A percentile compares a stretch with the other conserved stretches of the same genome.
These are phyloP conservation scores for Abrostola tripartita DNA, from an alignment of 2,888 invertebrate genomes.

Conservation along the genomic window DNA sequence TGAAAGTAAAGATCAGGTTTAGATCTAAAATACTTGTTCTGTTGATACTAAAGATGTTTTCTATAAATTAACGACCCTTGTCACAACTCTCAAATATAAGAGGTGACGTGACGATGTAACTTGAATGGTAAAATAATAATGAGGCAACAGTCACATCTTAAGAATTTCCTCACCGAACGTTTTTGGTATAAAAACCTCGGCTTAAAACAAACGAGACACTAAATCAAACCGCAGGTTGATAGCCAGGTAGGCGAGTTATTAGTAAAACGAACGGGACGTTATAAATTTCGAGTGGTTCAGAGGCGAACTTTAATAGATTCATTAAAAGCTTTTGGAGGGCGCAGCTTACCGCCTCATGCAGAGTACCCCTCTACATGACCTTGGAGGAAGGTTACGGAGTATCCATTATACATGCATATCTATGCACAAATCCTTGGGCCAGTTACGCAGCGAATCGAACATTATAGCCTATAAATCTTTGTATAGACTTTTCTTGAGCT, in stretches of 20 bases:
- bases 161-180: constrained; percentile 27
- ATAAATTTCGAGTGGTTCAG: constrained; percentile 69
- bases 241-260: constrained; percentile 57
- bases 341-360: constrained; percentile 38
- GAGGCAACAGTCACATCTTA: constrained; percentile 37
- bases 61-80: constrained; percentile 47
- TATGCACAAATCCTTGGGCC: constrained; percentile 42
- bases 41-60: constrained; percentile 13
- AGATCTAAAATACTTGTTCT: background rate
- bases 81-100: constrained; percentile 36
- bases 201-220: constrained; percentile 55
- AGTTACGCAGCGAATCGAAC: constrained; percentile 36
- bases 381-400: constrained; percentile 40
- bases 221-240: constrained; percentile 55
- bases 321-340: constrained; percentile 57
- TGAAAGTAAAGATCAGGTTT: constrained; percentile 1
- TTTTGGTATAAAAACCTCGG: constrained; percentile 35
- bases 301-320: constrained; percentile 66
- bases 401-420: constrained; percentile 40
- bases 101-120: constrained; percentile 40
- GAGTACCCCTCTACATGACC: constrained; percentile 28
- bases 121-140: constrained; percentile 22
- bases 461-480: constrained; percentile 20
- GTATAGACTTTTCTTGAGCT: constrained; percentile 10
- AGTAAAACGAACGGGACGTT: constrained; percentile 55